Base-by-base conservation (phyloP, 2,113 vertebrate species). In the Seriola dumerili region DNA sequence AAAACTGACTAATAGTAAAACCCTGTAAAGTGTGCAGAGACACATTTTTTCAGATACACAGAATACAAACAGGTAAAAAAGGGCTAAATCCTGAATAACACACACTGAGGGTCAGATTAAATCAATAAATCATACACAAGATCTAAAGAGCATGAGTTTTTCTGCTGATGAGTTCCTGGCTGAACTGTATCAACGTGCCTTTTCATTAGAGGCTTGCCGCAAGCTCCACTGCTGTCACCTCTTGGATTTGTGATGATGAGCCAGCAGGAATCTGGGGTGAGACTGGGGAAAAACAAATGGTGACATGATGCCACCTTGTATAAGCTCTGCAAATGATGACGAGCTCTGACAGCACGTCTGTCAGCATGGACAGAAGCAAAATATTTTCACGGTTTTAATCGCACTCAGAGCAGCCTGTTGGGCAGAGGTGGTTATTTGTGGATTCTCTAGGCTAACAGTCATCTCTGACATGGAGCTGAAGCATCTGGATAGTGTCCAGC, bases 301-400 rank as follows among this genome's bases (percentile, higher is more conserved):
- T 87, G 85, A 83, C 77, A 64, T 76, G 81, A 81, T n/a, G 65
- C 76, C 66, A 74, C 65, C 74, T 67, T 52, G 40, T 48, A 73
- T 90, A 86, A 93, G 80, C 88, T 88, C 72, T 65, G 79, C 58
- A 75, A 78, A 77, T 17, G 76, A 86, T 94, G 91, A 91, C 74
- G 3, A 65, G 72, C 66, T 85, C 69, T 93, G 90, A 94, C 91
- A 86, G 64, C 80, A 91, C 25, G 91, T 91, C 91, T 94, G 80
- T 71, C 83, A 38, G 85, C 63, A 14, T 21, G n/a, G 44, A 44
- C 54, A 12, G 14, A 32, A 23, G 82, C 63, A 82, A 92, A 87
- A 85, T 85, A 84, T 91, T 90, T 80, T 86, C 87, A 89, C 21
- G 38, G 48, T 62, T 82, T 88, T 72, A 87, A 83, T 85, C 10